Evolutionary conservation across 2,797 vertebrate genomes (phyloP).

Genomic region (Acridotheres tristis): DNA sequence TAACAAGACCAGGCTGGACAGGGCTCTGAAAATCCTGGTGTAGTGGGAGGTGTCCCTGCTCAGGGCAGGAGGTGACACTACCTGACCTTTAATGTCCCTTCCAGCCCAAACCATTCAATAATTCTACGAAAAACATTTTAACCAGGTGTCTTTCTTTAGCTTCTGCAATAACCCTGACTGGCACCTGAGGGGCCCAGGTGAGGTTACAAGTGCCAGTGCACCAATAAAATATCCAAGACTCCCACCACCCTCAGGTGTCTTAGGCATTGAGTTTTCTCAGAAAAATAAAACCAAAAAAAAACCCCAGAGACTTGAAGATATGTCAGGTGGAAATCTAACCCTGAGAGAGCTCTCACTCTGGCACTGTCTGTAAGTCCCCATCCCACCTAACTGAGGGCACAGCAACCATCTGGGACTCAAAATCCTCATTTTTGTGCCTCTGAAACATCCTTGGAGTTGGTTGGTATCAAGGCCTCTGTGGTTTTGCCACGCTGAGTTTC

Average conservation of each 20-base stretch:
- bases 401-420: neutral
- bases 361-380: neutral
- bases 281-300: neutral
- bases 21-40: neutral
- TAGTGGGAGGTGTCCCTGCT: neutral
- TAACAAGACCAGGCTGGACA: neutral
- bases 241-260: neutral
- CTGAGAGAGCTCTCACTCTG: neutral
- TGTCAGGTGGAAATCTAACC: neutral
- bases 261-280: neutral
- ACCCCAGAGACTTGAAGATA: rapidly evolving
- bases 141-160: neutral
- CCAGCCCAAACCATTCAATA: neutral
- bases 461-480: neutral
- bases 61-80: no score
- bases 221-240: neutral
- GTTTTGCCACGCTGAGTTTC: neutral
- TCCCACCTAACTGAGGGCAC: neutral
- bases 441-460: neutral
- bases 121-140: neutral
- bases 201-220: neutral
- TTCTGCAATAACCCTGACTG: neutral
- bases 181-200: neutral
- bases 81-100: neutral
- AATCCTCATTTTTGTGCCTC: neutral